A percentile compares a stretch with the other conserved stretches of the same genome.
Evolutionary conservation across 2,888 invertebrate genomes (phyloP).

Genomic region (Eristalis intricaria): DNA sequence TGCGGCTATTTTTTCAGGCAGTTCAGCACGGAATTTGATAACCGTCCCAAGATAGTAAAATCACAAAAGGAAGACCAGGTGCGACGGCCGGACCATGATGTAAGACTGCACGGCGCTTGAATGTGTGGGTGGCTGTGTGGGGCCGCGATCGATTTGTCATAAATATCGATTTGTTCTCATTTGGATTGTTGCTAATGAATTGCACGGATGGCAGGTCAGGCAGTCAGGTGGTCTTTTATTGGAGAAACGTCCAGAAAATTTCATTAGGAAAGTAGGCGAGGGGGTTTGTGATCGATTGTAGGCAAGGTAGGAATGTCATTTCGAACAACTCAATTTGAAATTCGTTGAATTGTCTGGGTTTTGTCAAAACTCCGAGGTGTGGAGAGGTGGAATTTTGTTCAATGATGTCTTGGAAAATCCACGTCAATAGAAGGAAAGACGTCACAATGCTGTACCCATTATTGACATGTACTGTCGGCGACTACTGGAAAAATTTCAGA

Average conservation of each 20-base stretch:
- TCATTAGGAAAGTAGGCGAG: conserved; percentile 51
- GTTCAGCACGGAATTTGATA: conserved; percentile 58
- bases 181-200: conserved; percentile 30
- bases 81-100: conserved; percentile 52
- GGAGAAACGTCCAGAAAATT: conserved; percentile 40
- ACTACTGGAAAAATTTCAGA: too few species aligned
- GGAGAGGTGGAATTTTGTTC: not conserved
- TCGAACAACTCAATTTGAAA: not conserved
- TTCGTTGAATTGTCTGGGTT: not conserved
- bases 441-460: too few species aligned
- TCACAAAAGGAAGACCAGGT: conserved; percentile 45
- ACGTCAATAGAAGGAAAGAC: too few species aligned
- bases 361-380: not conserved
- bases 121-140: not conserved
- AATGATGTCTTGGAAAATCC: too few species aligned
- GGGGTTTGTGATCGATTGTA: not conserved
- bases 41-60: conserved; percentile 56
- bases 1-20: conserved; percentile 61
- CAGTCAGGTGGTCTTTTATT: not conserved
- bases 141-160: conserved; percentile 54
- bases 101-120: conserved; percentile 32
- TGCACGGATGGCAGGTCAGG: conserved; percentile 17
- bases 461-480: too few species aligned
- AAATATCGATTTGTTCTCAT: conserved; percentile 56
- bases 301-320: not conserved